Evolutionary conservation across 35 echinoderm and acorn worm genomes (phyloP).

Genomic region (Holothuria glaberrima): DNA sequence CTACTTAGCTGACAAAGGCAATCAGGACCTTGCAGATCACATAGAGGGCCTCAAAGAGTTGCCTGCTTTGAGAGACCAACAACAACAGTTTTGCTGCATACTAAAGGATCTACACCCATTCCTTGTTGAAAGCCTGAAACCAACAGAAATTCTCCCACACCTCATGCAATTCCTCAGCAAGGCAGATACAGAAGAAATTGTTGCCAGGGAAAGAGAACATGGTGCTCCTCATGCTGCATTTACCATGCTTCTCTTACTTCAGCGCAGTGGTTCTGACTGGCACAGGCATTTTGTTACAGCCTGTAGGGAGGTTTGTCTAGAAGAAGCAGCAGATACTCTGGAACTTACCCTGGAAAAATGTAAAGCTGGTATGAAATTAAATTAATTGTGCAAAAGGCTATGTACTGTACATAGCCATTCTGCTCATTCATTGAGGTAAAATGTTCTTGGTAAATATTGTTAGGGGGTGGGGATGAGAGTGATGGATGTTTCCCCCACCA

Average conservation of each 20-base stretch:
- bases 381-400: no score
- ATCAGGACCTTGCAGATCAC: constrained; percentile 22
- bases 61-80: not conserved
- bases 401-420: no score
- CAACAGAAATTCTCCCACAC: not conserved
- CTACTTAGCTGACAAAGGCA: not conserved
- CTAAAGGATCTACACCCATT: not conserved
- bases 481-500: no score
- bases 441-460: no score
- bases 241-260: constrained; percentile 7
- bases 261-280: constrained; percentile 40
- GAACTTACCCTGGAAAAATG: constrained; percentile 25
- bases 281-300: constrained; percentile 1
- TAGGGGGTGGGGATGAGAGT: no score
- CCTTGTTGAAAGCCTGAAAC: not conserved
- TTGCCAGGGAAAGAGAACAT: not conserved
- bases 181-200: not conserved
- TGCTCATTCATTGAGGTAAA: no score
- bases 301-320: not conserved
- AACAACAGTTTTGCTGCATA: constrained; percentile 7
- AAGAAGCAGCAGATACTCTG: not conserved
- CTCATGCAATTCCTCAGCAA: not conserved
- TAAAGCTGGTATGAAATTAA: not conserved
- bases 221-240: constrained; percentile 8
- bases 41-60: constrained; percentile 10